Evolutionary conservation across 2,113 vertebrate species (phyloP).

Genomic region (Boleophthalmus pectinirostris): DNA sequence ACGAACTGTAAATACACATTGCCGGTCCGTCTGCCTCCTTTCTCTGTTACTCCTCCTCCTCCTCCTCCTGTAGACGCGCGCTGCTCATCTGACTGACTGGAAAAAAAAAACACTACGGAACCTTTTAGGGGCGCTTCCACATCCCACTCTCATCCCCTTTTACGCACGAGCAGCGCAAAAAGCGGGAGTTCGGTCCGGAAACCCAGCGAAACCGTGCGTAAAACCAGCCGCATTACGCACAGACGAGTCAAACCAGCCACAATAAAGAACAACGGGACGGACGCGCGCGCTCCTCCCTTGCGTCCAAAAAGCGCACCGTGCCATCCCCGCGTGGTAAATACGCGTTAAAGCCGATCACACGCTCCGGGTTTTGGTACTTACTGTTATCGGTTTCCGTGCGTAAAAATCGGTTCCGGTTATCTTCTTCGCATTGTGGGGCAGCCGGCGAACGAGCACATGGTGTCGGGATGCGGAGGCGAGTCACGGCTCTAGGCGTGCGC

Average conservation of each 20-base stretch:
- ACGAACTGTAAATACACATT: constrained; percentile 53
- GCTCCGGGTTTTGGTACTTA: constrained; percentile 45
- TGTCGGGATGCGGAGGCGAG: constrained; percentile 29
- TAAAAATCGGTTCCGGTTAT: constrained; percentile 33
- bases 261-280: constrained; percentile 42
- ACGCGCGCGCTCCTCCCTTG: constrained; percentile 47
- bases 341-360: neutral
- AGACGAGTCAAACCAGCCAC: neutral
- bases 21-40: constrained; percentile 41
- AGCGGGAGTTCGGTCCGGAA: constrained; percentile 39
- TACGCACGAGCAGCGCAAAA: neutral
- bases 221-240: constrained; percentile 54
- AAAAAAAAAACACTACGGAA: constrained; percentile 39
- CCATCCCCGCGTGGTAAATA: too few species aligned
- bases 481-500: constrained; percentile 8
- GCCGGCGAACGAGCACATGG: constrained; percentile 62
- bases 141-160: constrained; percentile 10
- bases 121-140: constrained; percentile 34
- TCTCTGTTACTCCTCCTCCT: constrained; percentile 13
- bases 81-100: constrained; percentile 36
- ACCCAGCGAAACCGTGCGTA: constrained; percentile 23
- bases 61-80: constrained; percentile 42
- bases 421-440: constrained; percentile 41
- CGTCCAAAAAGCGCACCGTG: constrained; percentile 6
- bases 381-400: constrained; percentile 39